A percentile compares a stretch with the other conserved stretches of the same genome.
Evolutionary conservation across 2,888 invertebrate genomes (phyloP).

Genomic region (Acanthosepion pharaonis): DNA sequence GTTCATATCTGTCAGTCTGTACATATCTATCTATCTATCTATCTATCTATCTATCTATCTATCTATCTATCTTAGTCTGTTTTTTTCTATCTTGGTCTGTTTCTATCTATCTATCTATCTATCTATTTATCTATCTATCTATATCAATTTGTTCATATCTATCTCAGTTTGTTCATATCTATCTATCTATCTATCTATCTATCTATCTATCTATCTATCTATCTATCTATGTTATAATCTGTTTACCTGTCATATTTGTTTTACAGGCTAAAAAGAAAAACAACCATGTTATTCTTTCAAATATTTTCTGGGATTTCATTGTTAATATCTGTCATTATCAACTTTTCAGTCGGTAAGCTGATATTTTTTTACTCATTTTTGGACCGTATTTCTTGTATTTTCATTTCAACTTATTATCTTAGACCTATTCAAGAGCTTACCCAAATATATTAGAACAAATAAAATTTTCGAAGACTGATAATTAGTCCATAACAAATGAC

Average conservation of each 20-base stretch:
- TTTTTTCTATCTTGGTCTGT: not conserved
- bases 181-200: not conserved
- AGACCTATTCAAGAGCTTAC: too few relatives aligned
- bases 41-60: not conserved
- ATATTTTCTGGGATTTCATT: not conserved
- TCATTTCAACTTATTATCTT: too few relatives aligned
- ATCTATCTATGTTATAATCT: not conserved
- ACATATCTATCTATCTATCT: not conserved
- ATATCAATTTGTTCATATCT: not conserved
- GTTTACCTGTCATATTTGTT: not conserved
- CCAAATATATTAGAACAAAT: too few relatives aligned
- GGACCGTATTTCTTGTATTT: not conserved
- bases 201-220: not conserved
- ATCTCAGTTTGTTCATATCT: not conserved
- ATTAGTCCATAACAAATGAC: too few relatives aligned
- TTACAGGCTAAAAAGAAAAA: not conserved
- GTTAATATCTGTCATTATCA: not conserved
- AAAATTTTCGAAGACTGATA: too few relatives aligned
- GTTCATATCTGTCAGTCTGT: too few relatives aligned
- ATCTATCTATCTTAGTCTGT: not conserved
- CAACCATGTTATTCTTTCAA: not conserved
- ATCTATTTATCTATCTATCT: not conserved
- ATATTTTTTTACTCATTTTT: not conserved
- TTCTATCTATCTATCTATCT: not conserved
- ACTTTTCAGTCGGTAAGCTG: not conserved